Evolutionary conservation across 2,797 vertebrate genomes (phyloP), one percentile per base, ranked within the genome.

Genomic region (Ambastaia sidthimunki): DNA sequence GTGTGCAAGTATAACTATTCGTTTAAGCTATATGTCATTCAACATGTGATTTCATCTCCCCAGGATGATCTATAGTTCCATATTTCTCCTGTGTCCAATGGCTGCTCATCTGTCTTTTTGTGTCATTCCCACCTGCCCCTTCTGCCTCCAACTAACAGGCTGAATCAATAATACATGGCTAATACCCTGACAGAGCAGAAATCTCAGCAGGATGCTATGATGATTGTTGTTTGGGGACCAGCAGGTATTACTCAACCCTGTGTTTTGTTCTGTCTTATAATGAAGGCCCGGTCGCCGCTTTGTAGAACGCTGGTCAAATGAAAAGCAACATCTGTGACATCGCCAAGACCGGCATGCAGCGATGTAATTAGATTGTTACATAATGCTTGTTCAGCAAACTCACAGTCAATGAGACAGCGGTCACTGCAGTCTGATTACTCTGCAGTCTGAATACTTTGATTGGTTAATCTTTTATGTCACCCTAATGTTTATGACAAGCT

Each of bases 161-260:
- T 50, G 52, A 69, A 82, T 84, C 76, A 81, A 81, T 84, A 84
- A 78, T 79, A 65, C 74, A 82, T 75, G 71, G 66, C 68, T 76
- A 76, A 71, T 75, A 65, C 59, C 25, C 77, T 34, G 72, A 71
- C 66, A 52, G 71, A 57, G 71, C 66, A 37, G 66, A 67, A 65
- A 50, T 71, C 81, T 50, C 71, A 71, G 76, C 76, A 70, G 76
- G 81, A 57, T 44, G 48, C 67, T 63, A 3, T 71, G 67, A 71
- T 75, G 57, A 83, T 65, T 66, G 72, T 70, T 66, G 66, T 74
- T 59, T 15, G 48, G 37, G 76, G 41, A 79, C 21, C 71, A 55
- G 76, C 57, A 74, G 71, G 76, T 74, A 62, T 70, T 44, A 47
- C 4, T 10, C 48, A 65, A 37, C 16, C 41, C 66, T 66, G 62